A percentile compares a stretch with the other conserved stretches of the same genome.
phyloP scores from a whole-genome alignment of 2,113 vertebrate species.

The Otus sunia region DNA sequence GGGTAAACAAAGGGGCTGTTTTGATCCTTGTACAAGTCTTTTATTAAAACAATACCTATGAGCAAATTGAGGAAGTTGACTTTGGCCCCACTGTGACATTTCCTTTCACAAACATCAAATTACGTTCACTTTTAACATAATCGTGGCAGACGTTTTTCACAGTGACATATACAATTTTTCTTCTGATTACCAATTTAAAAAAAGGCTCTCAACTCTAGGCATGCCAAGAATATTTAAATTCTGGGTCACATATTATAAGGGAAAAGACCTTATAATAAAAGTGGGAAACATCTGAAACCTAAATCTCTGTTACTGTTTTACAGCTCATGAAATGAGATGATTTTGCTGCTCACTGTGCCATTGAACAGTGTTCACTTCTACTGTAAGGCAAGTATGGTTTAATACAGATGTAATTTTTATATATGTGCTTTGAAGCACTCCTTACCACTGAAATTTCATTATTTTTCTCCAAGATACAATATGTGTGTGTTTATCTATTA shows the following conservation, averaged over 20 bases:
- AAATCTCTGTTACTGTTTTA: not conserved
- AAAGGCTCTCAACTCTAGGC: not conserved
- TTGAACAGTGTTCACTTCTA: not conserved
- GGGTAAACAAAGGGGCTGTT: not conserved
- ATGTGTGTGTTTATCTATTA: not conserved
- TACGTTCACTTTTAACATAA: not conserved
- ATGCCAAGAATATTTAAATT: not conserved
- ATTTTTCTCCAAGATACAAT: not conserved
- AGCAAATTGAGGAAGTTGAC: not conserved
- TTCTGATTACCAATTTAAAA: not conserved
- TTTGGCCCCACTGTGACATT: not conserved
- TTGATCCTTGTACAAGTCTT: not conserved
- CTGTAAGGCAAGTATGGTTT: not conserved
- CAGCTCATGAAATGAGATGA: not conserved
- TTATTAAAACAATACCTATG: not conserved
- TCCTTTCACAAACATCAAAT: not conserved
- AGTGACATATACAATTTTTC: not conserved
- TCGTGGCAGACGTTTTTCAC: not conserved
- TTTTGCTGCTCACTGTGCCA: not conserved
- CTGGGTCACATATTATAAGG: not conserved
- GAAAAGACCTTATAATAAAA: not conserved
- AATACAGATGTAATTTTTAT: not conserved
- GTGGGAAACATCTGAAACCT: not conserved
- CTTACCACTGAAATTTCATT: not conserved
- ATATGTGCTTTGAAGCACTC: not conserved